Percentiles rank a stretch among this genome's conserved stretches.
These are phyloP conservation scores for Typhlichthys eigenmanni DNA, from an alignment of 2,797 vertebrate genomes.

Conservation along the genomic window DNA sequence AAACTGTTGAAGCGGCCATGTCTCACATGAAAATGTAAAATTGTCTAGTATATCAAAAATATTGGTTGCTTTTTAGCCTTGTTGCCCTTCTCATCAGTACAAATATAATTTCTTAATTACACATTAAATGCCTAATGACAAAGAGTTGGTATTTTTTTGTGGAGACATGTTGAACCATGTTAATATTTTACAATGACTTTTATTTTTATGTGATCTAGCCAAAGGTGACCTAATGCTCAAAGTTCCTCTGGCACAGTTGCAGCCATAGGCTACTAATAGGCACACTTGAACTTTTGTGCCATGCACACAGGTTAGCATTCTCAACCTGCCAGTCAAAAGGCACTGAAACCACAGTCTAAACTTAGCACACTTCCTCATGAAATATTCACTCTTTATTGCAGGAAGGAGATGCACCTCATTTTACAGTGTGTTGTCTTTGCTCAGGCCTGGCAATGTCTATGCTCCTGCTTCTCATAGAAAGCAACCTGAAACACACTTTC, in stretches of 20 bases:
- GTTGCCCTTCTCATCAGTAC: too few species aligned
- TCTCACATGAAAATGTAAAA: not conserved
- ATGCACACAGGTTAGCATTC: slow-evolving; percentile 19
- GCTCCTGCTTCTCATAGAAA: slow-evolving; percentile 40
- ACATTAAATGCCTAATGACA: too few species aligned
- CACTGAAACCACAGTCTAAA: slow-evolving; percentile 52
- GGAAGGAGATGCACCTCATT: slow-evolving; percentile 46
- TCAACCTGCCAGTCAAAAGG: slow-evolving; percentile 23
- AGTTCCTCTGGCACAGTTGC: slow-evolving; percentile 14
- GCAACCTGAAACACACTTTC: slow-evolving; percentile 42
- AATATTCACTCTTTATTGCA: slow-evolving; percentile 66
- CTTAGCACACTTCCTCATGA: slow-evolving; percentile 64
- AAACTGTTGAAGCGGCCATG: not conserved
- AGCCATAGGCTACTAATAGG: slow-evolving; percentile 4
- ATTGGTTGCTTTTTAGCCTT: too few species aligned
- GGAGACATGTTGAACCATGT: too few species aligned
- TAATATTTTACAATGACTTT: too few species aligned
- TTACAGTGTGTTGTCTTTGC: slow-evolving; percentile 40
- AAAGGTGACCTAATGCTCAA: slow-evolving; percentile 11
- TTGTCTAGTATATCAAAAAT: not conserved
- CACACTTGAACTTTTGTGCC: not conserved
- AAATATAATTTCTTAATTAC: too few species aligned
- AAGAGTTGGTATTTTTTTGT: too few species aligned
- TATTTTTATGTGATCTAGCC: not conserved
- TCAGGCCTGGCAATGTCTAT: slow-evolving; percentile 14